Base-by-base conservation (phyloP, 2,888 invertebrate species). In the Cheilosia soror region DNA sequence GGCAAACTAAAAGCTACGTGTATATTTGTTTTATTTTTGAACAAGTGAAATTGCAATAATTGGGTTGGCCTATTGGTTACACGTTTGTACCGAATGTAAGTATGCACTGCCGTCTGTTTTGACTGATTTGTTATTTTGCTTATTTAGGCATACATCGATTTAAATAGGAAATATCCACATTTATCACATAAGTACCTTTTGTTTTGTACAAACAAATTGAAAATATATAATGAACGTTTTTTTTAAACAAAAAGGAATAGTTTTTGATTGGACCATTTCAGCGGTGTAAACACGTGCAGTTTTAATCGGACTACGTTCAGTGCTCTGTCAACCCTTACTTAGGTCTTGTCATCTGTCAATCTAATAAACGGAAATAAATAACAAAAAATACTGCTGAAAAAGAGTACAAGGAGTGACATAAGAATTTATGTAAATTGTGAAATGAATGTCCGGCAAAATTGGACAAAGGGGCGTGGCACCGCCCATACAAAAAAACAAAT, bases 1-100 rank as follows among this genome's bases (percentile, higher is more conserved):
- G 84, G 77, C 81, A 29, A 72, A 81, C 80, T 53, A 72, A 85
- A 73, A 75, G 44, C 60, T 72, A 49, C 4, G 25, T 15, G 53
- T 60, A 58, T 5, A 31, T 25, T 62, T 85, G 85, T 85, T 85
- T 85, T 66, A 77, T 72, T 85, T 58, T 66, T 53, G 27, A 60
- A 11, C 2, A 25, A n/a, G 37, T 77, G 51, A 13, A 42, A 40
- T 13, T 33, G 55, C 11, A 27, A 29, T 15, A n/a, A n/a, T 15
- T 31, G 25, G 62, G 25, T 68, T 53, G n/a, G 13, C 13, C 29
- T 57, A n/a, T 0, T 73, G 13, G 53, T 11, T 57, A 29, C n/a
- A 51, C 13, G 20, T 51, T 51, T 20, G 7, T 9, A 20, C 2
- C 40, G 53, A 47, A 40, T 40, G 76, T 76, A 76, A 68, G 76